These are phyloP conservation scores for Orthonevra nobilis DNA, from an alignment of 2,888 invertebrate species.

Conservation along the genomic window DNA sequence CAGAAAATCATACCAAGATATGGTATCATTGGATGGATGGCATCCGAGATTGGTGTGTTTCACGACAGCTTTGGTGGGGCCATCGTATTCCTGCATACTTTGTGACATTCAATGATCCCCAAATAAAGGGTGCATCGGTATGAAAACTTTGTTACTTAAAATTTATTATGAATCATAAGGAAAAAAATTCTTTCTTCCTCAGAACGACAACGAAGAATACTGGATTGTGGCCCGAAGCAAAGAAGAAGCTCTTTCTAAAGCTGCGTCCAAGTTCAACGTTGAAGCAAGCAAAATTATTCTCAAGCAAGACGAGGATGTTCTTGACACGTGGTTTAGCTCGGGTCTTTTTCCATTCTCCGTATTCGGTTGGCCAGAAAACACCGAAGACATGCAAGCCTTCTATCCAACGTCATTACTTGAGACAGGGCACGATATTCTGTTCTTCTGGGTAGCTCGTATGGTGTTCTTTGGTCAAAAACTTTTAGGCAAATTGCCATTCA, in stretches of 20 bases:
- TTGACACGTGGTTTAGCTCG: constrained; percentile 99
- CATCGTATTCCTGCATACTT: constrained; percentile 97
- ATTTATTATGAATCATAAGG: no score
- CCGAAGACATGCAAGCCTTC: constrained; percentile 86
- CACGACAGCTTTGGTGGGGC: constrained; percentile 99
- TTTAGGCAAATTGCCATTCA: constrained; percentile 94
- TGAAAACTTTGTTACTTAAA: not conserved
- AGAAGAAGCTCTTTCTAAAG: constrained; percentile 90
- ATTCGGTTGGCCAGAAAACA: constrained; percentile 97
- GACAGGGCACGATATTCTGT: constrained; percentile 98
- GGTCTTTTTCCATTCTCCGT: constrained; percentile 97
- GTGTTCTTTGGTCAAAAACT: constrained; percentile 97
- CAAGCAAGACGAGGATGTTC: constrained; percentile 94
- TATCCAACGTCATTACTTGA: constrained; percentile 96
- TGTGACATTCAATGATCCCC: constrained; percentile 82
- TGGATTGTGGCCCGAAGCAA: constrained; percentile 90
- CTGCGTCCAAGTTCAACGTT: constrained; percentile 85
- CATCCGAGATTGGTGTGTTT: constrained; percentile 99
- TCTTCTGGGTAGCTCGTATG: constrained; percentile 99
- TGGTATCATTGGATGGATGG: constrained; percentile 99
- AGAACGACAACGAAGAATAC: constrained; percentile 82
- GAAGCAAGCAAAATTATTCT: constrained; percentile 82
- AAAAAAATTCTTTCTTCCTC: constrained; percentile 1
- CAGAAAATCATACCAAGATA: constrained; percentile 93
- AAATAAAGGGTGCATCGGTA: constrained; percentile 76